phyloP scores from a whole-genome alignment of 2,888 invertebrate genomes.

The Nomada ruficornis region DNA sequence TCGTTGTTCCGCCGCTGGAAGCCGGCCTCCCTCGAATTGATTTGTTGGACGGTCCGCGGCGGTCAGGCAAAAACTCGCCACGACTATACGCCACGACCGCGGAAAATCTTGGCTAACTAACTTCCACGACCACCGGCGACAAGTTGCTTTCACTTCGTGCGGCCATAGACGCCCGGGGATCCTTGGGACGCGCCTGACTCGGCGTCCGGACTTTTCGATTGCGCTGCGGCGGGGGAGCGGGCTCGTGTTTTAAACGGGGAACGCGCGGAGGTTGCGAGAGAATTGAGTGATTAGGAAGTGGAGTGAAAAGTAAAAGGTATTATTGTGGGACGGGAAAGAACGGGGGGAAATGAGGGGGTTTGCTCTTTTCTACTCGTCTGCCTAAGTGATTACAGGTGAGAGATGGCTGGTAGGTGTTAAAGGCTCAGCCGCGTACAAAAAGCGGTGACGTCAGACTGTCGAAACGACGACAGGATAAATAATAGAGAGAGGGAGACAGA shows the following conservation, averaged over 20 bases:
- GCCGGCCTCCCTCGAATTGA: constrained; percentile 46
- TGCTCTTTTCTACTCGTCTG: constrained; percentile 21
- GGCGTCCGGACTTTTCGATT: background rate
- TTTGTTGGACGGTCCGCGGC: constrained; percentile 48
- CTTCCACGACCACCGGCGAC: constrained; percentile 33
- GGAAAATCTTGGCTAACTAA: constrained; percentile 55
- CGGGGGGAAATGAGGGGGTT: background rate
- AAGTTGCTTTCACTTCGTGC: constrained; percentile 45
- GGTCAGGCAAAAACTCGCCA: constrained; percentile 40
- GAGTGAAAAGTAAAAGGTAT: background rate
- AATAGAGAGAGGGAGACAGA: background rate
- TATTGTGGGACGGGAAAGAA: background rate
- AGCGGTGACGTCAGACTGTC: background rate
- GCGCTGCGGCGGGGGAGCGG: background rate
- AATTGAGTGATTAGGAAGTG: background rate
- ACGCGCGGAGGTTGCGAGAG: too few species aligned
- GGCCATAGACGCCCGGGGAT: background rate
- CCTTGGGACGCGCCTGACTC: too few species aligned
- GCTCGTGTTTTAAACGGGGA: too few species aligned
- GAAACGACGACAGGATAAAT: constrained; percentile 19
- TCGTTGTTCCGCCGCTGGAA: constrained; percentile 55
- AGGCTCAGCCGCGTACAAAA: constrained; percentile 24
- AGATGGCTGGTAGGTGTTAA: constrained; percentile 29
- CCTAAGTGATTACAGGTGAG: constrained; percentile 38
- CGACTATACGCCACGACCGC: constrained; percentile 18